Evolutionary conservation across 2,888 invertebrate species (phyloP), one percentile per base, ranked within the genome.

Genomic region (Criorhina ranunculi): DNA sequence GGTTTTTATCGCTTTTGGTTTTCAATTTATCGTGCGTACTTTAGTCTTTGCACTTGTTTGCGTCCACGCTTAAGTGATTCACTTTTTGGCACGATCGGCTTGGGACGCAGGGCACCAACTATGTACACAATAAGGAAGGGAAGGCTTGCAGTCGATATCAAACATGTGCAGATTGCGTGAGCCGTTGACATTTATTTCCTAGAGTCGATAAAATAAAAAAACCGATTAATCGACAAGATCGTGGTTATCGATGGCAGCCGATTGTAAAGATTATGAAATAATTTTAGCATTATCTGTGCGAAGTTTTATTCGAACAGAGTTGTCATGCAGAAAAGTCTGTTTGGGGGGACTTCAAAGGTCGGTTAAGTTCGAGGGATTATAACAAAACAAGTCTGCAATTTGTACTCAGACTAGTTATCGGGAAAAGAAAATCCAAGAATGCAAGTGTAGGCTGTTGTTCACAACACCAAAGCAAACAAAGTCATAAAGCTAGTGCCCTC

Each of bases 221-320:
- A 46, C 17, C 7, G 24, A 37, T 40, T 29, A 15, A 42, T 29
- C 51, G 67, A 40, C 31, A 67, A 57, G 24, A 24, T 1, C 4
- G 1, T 4, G 24, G 4, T 19, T 11, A 37, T 11, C 11, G 49
- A 35, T 29, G 53, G 31, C 40, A 44, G 69, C 19, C 69, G 44
- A 44, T 42, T 40, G n/a, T 69, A 69, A 69, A 69, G 69, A 69
- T 69, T 69, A 19, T 9, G 33, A 44, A 67, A 67, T 42, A 40
- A 53, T 46, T 66, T 66, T 37, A 24, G 24, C 24, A 24, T 33
- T 55, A 55, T 55, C 55, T 33, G 55, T 55, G 2, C 55, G 33
- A 55, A 33, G 55, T 55, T 55, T 15, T 55, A 4, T 3, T 3
- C 2, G 24, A 24, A 24, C 1, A 24, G 4, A 24, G 24, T 24